These are phyloP conservation scores for Sebastes fasciatus DNA, from an alignment of 2,113 vertebrate species.

Conservation along the genomic window DNA sequence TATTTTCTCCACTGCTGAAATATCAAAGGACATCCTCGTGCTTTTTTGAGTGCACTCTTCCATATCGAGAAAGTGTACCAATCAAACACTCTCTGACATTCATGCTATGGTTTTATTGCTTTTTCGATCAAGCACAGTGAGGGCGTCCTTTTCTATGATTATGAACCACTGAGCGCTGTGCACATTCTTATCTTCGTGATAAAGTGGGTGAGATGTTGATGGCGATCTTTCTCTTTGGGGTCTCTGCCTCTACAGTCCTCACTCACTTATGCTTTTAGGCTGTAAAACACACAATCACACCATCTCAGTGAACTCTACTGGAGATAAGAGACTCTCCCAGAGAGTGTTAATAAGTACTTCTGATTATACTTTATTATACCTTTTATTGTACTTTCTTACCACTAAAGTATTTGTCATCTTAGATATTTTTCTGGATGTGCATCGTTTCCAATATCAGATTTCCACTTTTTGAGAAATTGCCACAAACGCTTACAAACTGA, in stretches of 20 bases:
- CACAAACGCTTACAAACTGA: background rate
- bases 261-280: constrained; percentile 8
- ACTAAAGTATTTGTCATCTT: background rate
- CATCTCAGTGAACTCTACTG: background rate
- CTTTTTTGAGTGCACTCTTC: constrained; percentile 33
- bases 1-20: constrained; percentile 30
- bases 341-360: background rate
- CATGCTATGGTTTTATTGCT: constrained; percentile 53
- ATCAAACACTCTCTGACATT: constrained; percentile 41
- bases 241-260: background rate
- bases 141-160: constrained; percentile 21
- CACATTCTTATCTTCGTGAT: constrained; percentile 27
- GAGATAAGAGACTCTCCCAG: background rate
- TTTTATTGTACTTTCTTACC: background rate
- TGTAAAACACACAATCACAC: constrained; percentile 11
- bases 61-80: constrained; percentile 28
- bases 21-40: constrained; percentile 48
- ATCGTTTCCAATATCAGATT: background rate
- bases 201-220: constrained; percentile 33
- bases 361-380: no score
- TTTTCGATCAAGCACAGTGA: constrained; percentile 20
- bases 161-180: constrained; percentile 8
- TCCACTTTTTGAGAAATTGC: background rate
- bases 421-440: background rate
- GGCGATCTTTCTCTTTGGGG: background rate